Evolutionary conservation across 2,113 vertebrate genomes (phyloP).

Genomic region (Nansenia antarctica): DNA sequence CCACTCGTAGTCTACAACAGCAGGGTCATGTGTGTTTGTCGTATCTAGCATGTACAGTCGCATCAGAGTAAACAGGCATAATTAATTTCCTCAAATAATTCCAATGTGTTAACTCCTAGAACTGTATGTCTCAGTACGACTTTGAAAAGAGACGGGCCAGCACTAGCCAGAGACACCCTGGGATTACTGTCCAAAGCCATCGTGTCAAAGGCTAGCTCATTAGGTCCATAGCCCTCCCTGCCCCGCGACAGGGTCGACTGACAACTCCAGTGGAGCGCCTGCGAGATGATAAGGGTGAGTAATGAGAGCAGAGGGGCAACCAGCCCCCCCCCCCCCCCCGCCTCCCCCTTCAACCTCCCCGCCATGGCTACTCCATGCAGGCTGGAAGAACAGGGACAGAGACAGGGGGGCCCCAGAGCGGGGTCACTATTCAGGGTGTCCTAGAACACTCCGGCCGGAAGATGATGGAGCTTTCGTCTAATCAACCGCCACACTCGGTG

Average conservation of each 20-base stretch:
- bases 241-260: neutral
- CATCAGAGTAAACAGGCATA: neutral
- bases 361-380: neutral
- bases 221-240: conserved; percentile 12
- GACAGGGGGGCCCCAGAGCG: conserved; percentile 63
- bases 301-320: conserved; percentile 1
- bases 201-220: conserved; percentile 22
- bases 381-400: conserved; percentile 48
- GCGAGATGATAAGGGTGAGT: conserved; percentile 16
- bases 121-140: neutral
- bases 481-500: neutral
- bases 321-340: neutral
- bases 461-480: neutral
- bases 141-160: neutral
- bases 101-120: neutral
- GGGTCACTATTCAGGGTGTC: conserved; percentile 19
- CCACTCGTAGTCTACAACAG: neutral
- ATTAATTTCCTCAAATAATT: neutral
- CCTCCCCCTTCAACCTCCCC: neutral
- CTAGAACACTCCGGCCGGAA: neutral
- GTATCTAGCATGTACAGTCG: too few species aligned
- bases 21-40: neutral
- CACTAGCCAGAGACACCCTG: neutral
- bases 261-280: conserved; percentile 6
- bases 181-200: conserved; percentile 10